Base-by-base conservation (phyloP, 2,888 invertebrate species). In the Sesia bembeciformis region DNA sequence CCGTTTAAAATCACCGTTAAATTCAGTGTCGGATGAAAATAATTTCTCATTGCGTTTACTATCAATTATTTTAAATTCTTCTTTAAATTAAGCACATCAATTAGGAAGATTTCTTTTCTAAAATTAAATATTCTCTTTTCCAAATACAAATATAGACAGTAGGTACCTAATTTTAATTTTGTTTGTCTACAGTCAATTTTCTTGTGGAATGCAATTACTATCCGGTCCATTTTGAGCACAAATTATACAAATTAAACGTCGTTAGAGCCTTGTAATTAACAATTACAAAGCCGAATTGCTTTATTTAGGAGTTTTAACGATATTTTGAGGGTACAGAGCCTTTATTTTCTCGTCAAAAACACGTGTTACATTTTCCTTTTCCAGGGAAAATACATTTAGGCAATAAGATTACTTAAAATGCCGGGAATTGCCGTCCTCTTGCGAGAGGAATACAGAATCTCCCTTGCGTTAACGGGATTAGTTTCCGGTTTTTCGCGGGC, bases 251-350 rank as follows among this genome's bases (percentile, higher is more conserved):
- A 53, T 57, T 53, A 67, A 66, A 66, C 68, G 74, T 72, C 68
- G 71, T 81, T 73, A 72, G 67, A 67, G 66, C 71, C 64, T 67
- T 66, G 69, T 70, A 78, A 78, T 78, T 74, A 77, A 76, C 76
- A 77, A 76, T 77, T 75, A 73, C 68, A 74, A 73, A 70, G 68
- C 68, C 63, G 61, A 79, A 83, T 81, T 69, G 67, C 81, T 83
- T 80, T 76, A 82, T 82, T 78, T 67, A 66, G 65, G 63, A 62
- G 62, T 63, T 62, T 66, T 65, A 71, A 68, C 67, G 66, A 67
- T 61, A 69, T 70, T 50, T 52, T 52, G 40, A 46, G 46, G 23
- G 40, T 49, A 51, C 51, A 55, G 49, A 51, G 46, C 42, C 40
- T 52, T 51, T 40, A 40, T 55, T 57, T 55, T 40, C 41, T 40